phyloP scores from a whole-genome alignment of 2,888 invertebrate genomes.

The Monoplex corrugatus region DNA sequence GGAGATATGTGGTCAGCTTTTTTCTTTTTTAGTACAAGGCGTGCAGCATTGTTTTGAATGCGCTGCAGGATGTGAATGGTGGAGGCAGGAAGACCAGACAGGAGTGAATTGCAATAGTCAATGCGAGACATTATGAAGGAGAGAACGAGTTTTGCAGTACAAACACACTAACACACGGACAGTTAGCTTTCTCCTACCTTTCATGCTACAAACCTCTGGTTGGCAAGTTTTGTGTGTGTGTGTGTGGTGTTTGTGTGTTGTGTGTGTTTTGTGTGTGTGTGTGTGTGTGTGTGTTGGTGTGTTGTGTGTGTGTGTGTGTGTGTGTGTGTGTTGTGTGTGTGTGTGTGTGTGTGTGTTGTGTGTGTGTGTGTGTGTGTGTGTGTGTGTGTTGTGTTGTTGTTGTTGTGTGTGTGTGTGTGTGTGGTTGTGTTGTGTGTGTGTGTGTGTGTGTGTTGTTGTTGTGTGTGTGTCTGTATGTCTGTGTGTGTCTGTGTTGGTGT shows the following conservation, averaged over 20 bases:
- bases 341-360: background rate
- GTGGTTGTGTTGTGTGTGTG: background rate
- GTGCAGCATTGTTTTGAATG: no score
- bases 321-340: background rate
- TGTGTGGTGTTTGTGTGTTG: background rate
- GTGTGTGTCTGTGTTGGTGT: slow-evolving; percentile 29
- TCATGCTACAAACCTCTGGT: no score
- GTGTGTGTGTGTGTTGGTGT: background rate
- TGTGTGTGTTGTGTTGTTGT: background rate
- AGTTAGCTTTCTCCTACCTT: no score
- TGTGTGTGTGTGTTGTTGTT: background rate
- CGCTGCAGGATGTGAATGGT: no score
- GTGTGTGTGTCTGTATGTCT: background rate
- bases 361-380: background rate
- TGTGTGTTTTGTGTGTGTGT: background rate
- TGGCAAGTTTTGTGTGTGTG: background rate
- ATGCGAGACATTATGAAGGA: no score
- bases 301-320: background rate
- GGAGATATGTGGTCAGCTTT: no score
- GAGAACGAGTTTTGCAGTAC: no score
- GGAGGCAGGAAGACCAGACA: no score
- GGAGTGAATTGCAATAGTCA: no score
- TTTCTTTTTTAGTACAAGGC: no score
- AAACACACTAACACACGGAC: no score
- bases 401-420: background rate